Base-by-base conservation (phyloP, 2,888 invertebrate species). In the Melanotus villosus region DNA sequence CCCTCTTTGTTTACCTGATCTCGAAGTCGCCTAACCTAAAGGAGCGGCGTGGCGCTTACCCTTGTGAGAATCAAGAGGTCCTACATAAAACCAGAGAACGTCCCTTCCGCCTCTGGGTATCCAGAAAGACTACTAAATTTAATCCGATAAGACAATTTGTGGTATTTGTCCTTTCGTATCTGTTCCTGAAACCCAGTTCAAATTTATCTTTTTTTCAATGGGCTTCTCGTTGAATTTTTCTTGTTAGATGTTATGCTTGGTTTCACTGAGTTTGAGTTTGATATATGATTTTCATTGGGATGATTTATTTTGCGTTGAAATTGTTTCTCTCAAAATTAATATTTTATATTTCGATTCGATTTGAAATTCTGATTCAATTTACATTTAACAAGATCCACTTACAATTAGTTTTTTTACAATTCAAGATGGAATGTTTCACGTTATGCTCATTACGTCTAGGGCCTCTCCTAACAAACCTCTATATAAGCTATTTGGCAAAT, bases 91-190 rank as follows among this genome's bases (percentile, higher is more conserved):
- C 43, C 41, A 14, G 43, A 12, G 16, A 58, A 43, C 16, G 43
- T 43, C 43, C 59, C 45, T 26, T 60, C 30, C 19, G 45, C 45
- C 45, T 45, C 43, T 47, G 30, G 32, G 59, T 45, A 47, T 58
- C 19, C 43, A 18, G 19, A 60, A 60, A 45, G 59, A 47, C 34
- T 45, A 60, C 59, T 32, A 43, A 59, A 60, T 60, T 60, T 60
- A 60, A 60, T 60, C 59, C 45, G 43, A 60, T 60, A 60, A 47
- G 59, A 45, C 34, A 19, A 45, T 21, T 45, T 45, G 45, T 60
- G 59, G 32, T 34, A 47, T 60, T 59, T 59, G 59, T 60, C 19
- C 36, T 47, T 14, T 32, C 45, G 32, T 45, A 45, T 45, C 45
- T 60, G 43, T 34, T 32, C 19, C 18, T 45, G 59, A 60, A 14